A percentile compares a stretch with the other conserved stretches of the same genome.
phyloP scores from a whole-genome alignment of 92 coral and sea anemone species.

The Actinostola sp. region DNA sequence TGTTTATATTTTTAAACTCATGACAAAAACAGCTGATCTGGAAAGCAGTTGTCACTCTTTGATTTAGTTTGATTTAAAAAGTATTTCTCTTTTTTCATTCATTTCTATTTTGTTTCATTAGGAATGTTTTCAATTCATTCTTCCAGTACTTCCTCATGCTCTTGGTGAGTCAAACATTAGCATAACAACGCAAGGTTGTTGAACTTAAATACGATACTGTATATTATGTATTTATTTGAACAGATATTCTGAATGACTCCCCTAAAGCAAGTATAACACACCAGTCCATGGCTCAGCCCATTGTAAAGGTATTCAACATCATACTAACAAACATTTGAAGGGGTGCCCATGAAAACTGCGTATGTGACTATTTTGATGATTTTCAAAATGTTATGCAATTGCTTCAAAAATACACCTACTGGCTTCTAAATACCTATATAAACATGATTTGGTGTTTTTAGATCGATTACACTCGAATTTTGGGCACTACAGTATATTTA shows the following conservation, averaged over 20 bases:
- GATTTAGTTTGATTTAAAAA: neutral
- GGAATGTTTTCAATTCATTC: constrained; percentile 89
- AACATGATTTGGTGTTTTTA: no score
- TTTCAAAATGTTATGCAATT: no score
- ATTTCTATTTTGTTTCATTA: constrained; percentile 1
- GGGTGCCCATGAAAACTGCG: no score
- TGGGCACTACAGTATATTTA: no score
- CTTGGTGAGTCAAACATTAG: constrained; percentile 45
- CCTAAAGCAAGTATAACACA: constrained; percentile 55
- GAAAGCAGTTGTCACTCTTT: no score
- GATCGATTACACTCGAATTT: no score
- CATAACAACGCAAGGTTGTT: neutral
- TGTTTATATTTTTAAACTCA: no score
- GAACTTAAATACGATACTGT: neutral
- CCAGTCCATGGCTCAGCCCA: constrained; percentile 35
- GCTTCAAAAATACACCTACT: no score
- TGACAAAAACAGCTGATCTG: no score
- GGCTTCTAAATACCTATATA: no score
- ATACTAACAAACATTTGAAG: no score
- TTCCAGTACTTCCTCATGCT: constrained; percentile 94
- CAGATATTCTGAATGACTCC: constrained; percentile 53
- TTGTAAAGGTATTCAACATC: neutral
- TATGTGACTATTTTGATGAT: no score
- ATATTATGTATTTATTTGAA: neutral
- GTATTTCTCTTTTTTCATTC: neutral